Percentiles rank a stretch among this genome's conserved stretches.
Evolutionary conservation across 2,113 vertebrate genomes (phyloP).

Genomic region (Thunnus maccoyii): DNA sequence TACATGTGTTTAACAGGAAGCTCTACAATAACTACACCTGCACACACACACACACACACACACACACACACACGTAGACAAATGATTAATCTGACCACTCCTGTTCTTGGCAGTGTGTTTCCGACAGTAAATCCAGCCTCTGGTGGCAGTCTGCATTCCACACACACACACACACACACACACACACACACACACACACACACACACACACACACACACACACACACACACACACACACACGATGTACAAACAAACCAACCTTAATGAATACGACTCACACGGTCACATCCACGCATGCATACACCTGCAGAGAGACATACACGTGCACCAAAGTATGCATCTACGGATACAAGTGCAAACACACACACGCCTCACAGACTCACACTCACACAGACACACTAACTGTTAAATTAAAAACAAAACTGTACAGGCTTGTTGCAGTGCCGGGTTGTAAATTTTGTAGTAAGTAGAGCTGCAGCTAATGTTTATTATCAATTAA

Average conservation of each 20-base stretch:
- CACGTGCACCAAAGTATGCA: constrained; percentile 39
- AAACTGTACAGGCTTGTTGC: neutral
- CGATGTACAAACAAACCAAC: constrained; percentile 41
- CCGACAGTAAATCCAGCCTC: constrained; percentile 69
- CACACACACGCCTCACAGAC: constrained; percentile 29
- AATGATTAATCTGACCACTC: constrained; percentile 80
- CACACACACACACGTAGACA: constrained; percentile 27
- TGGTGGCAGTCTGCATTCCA: constrained; percentile 62
- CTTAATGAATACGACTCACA: constrained; percentile 23
- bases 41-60: constrained; percentile 29
- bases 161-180: constrained; percentile 34
- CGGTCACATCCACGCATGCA: constrained; percentile 46
- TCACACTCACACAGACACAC: neutral
- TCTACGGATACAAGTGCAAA: constrained; percentile 40
- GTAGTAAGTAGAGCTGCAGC: too few relatives aligned
- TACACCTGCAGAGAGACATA: constrained; percentile 59
- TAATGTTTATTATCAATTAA: too few relatives aligned
- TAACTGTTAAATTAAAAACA: neutral
- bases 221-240: constrained; percentile 38
- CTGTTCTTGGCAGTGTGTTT: constrained; percentile 68
- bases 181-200: constrained; percentile 26
- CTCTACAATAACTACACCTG: constrained; percentile 9
- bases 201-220: constrained; percentile 36
- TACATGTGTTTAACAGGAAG: neutral
- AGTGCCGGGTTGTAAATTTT: too few relatives aligned